phyloP scores from a whole-genome alignment of 2,888 invertebrate species.

The Frankliniella fusca region DNA sequence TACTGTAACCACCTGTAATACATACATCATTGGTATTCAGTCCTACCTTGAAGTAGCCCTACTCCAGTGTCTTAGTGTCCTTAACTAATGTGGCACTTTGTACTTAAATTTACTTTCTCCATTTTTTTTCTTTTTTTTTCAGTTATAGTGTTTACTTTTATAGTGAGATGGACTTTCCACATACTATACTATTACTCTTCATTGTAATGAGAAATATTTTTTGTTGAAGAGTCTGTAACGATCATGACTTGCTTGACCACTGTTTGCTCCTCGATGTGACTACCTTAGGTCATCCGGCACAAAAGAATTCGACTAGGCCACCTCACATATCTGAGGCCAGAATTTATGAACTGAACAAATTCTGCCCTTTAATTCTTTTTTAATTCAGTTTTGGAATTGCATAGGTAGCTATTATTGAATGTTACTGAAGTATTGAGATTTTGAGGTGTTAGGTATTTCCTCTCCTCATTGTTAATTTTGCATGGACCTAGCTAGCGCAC shows the following conservation, averaged over 20 bases:
- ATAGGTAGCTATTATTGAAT: not conserved
- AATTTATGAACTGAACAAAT: not conserved
- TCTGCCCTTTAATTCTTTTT: not conserved
- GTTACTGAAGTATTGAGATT: not conserved
- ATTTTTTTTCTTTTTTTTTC: not conserved
- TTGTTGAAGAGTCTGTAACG: not conserved
- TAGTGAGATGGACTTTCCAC: not conserved
- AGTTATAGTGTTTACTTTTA: not conserved
- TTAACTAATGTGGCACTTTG: not conserved
- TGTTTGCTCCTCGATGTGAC: not conserved
- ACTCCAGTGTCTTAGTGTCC: too few relatives aligned
- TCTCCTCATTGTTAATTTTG: not conserved
- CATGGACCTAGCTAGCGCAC: not conserved
- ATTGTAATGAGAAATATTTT: not conserved
- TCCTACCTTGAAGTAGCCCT: too few relatives aligned
- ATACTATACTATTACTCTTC: not conserved
- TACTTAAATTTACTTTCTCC: not conserved
- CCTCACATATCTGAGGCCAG: constrained; percentile 6
- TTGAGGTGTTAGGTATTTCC: not conserved
- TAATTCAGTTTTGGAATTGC: not conserved
- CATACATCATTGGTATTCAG: too few relatives aligned
- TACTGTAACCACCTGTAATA: too few relatives aligned
- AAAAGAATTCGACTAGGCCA: not conserved
- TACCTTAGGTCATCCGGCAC: not conserved
- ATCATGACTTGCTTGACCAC: not conserved